Percentiles rank a stretch among this genome's conserved stretches.
Conservation (phyloP, 2,888 invertebrate species). For the Andrena praecox region DNA sequence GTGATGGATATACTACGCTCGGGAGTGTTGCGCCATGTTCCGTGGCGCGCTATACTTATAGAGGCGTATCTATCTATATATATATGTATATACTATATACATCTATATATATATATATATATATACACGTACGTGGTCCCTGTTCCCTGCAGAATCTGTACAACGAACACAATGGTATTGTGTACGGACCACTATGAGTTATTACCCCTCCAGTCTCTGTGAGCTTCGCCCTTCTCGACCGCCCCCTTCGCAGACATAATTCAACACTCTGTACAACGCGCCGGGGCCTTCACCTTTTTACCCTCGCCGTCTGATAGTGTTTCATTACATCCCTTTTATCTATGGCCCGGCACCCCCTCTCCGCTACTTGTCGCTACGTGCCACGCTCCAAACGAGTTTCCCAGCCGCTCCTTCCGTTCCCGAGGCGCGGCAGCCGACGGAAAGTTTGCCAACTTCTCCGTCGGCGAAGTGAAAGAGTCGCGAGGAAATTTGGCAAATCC, state of each 20-base stretch:
- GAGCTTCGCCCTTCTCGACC: conserved; percentile 69
- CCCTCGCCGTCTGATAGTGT: conserved; percentile 70
- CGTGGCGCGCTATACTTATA: conserved; percentile 38
- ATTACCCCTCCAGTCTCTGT: conserved; percentile 80
- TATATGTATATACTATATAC: conserved; percentile 16
- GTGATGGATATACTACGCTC: conserved; percentile 48
- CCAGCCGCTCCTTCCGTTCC: neutral
- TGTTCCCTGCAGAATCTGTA: conserved; percentile 82
- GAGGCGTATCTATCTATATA: conserved; percentile 21
- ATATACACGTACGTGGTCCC: conserved; percentile 56
- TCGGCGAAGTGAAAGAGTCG: conserved; percentile 22
- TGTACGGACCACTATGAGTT: conserved; percentile 82
- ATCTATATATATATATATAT: conserved; percentile 28
- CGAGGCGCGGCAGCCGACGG: neutral
- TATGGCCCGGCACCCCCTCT: conserved; percentile 18
- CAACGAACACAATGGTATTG: conserved; percentile 83
- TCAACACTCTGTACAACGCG: conserved; percentile 79
- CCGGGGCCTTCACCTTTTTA: conserved; percentile 67
- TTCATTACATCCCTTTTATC: conserved; percentile 73
- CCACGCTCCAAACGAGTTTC: conserved; percentile 18
- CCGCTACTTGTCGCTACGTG: conserved; percentile 45
- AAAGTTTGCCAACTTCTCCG: conserved; percentile 40
- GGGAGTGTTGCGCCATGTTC: conserved; percentile 41
- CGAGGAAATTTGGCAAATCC: conserved; percentile 46
- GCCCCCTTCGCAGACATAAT: conserved; percentile 78